Evolutionary conservation across 1,140 invertebrate species (phyloP), one percentile per base, ranked within the genome.

Genomic region (Drosophila neocordata): DNA sequence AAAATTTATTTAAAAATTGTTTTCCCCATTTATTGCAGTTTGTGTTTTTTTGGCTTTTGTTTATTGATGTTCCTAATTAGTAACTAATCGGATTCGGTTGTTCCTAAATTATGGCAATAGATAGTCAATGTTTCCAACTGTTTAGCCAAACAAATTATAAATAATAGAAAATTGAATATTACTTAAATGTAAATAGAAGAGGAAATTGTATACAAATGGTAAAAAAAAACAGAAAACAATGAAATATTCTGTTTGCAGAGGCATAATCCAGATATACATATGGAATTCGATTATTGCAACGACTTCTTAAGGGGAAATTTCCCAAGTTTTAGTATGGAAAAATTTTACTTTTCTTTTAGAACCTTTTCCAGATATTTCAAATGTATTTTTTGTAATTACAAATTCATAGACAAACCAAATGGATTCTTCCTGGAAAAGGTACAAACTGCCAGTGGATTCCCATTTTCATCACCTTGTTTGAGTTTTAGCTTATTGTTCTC

Each of bases 371-470:
- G 34, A 24, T 52, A 67, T 62, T 74, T 57, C 35, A 64, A 65
- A 59, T 69, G 44, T 60, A 38, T 41, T 27, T 18, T 31, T 34
- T 12, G 18, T 51, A 74, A 74, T 75, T 75, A 74, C 37, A 64
- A 76, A 76, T 76, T 76, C 73, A 76, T 75, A 75, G 73, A 69
- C 64, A 63, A 63, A 41, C 27, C 69, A 64, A 75, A 53, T 75
- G 74, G 64, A 75, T 68, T 75, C 71, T 59, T 41, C 58, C 58
- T 52, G 27, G 13, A 35, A 22, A 37, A 31, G 27, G 27, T 31
- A n/a, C 27, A 4, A 60, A 65, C 60, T 11, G 41, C 18, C 44
- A 11, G 27, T 31, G 20, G 27, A 8, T 6, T 31, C 52, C 55
- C 57, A 35, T 24, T 48, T 8, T 37, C 4, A 61, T 35, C 24